Base-by-base conservation (phyloP, 2,888 invertebrate genomes). In the Petrolisthes manimaculis region DNA sequence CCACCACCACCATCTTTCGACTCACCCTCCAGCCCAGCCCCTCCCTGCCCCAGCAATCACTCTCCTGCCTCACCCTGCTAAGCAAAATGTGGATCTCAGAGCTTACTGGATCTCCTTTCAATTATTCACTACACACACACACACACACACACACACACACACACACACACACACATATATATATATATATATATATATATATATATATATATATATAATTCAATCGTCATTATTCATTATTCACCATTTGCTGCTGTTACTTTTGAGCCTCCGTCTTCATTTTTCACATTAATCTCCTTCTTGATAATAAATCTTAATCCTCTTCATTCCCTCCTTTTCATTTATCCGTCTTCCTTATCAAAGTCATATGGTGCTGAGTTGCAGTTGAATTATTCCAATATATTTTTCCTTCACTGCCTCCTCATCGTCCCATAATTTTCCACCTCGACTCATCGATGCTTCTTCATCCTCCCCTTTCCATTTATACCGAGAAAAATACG, bases 101-200 rank as follows among this genome's bases (percentile, higher is more conserved):
- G 67, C 67, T 67, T 67, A 18, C 12, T 37, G 21, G 37, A 37
- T 37, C 37, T 37, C 37, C 37, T 37, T 37, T 37, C 37, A 37
- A 37, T 37, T 37, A 37, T 37, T 37, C 37, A 37, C 37, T 14
- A 77, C 21, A 84, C 24, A 24, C 5, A 77, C 9, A 56, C 61
- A 84, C 77, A 69, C 83, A 77, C 61, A 55, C 55, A 84, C 61
- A 77, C 77, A 84, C 56, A 55, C 75, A 75, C 75, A 75, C 75
- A 84, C 83, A 75, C 75, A 84, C 83, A 55, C 75, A 84, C 69
- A 24, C 24, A 83, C 37, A 51, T 9, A 82, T 51, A 82, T 9
- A 82, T 51, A 82, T 5, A 82, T 51, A 82, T 2, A 82, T 12
- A 82, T 9, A 67, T 51, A 82, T 24, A 82, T 21, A 82, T 37